Base-by-base conservation (phyloP, 2,888 invertebrate genomes). In the Epinotia nisella region DNA sequence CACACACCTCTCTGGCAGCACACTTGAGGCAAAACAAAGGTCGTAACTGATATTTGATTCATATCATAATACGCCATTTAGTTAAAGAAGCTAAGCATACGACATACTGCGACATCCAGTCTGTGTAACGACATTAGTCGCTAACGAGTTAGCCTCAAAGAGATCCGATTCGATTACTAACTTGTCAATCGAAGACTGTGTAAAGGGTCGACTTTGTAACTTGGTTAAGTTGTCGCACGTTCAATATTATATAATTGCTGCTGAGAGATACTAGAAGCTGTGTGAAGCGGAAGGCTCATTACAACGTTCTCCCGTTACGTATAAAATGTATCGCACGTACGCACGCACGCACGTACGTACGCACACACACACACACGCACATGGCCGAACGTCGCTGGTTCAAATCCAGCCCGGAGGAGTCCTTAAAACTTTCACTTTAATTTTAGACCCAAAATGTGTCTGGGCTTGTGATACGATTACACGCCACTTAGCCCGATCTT, bases 101-200 rank as follows among this genome's bases (percentile, higher is more conserved):
- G 45, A 21, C 45, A 45, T 61, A 13, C 41, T 39, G 7, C n/a
- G 49, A 21, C 39, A 60, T 41, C 41, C 15, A 61, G 13, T 2
- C 60, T 19, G 21, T 41, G 45, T 45, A 69, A 69, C 61, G 53
- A 61, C 35, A 41, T 69, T 69, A 69, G 61, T 53, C n/a, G 21
- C 51, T 69, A 69, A 69, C 69, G 61, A 69, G 51, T 39, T 41
- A 53, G 53, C 69, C 60, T 69, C 69, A 69, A 69, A 69, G 69
- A 66, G 66, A 69, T 53, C 19, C 19, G 60, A 69, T 61, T 69
- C 69, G 60, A 69, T 69, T 69, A 69, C 69, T 39, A 61, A 61
- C 69, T 69, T 24, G 53, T 55, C 60, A 61, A 69, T 69, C 60
- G 51, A 61, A 53, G 41, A 4, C 58, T 49, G 10, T 35, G 51